A percentile compares a stretch with the other conserved stretches of the same genome.
These are phyloP conservation scores for Etheostoma cragini DNA, from an alignment of 2,113 vertebrate genomes.

Conservation along the genomic window DNA sequence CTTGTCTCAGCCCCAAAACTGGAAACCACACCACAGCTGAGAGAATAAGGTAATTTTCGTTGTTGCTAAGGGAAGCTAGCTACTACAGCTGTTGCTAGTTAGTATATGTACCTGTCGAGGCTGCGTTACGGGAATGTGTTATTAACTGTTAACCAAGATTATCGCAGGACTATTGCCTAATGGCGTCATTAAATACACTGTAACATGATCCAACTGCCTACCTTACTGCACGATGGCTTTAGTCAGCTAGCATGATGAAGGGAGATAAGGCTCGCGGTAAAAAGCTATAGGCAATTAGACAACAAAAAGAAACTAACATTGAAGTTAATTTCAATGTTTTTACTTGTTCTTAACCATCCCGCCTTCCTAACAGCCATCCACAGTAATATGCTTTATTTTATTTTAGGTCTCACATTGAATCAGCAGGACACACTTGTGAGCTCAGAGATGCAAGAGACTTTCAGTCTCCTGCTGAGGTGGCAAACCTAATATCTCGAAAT, in stretches of 20 bases:
- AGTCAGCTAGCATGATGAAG: neutral
- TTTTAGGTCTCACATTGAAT: conserved; percentile 88
- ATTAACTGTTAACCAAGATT: neutral
- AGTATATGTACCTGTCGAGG: neutral
- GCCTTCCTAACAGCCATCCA: neutral
- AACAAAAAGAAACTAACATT: neutral
- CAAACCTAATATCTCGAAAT: conserved; percentile 74
- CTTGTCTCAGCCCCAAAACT: conserved; percentile 87
- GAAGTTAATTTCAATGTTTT: neutral
- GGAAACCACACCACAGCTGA: conserved; percentile 93
- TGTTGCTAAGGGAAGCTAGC: conserved; percentile 5
- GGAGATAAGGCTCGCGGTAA: neutral
- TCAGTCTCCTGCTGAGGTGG: conserved; percentile 82
- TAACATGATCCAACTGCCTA: neutral
- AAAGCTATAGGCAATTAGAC: neutral
- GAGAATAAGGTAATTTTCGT: conserved; percentile 87
- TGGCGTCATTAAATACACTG: neutral
- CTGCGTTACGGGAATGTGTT: neutral
- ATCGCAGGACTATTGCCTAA: neutral
- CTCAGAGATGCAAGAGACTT: conserved; percentile 87
- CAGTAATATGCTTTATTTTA: neutral
- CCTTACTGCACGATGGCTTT: neutral
- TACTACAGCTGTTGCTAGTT: neutral
- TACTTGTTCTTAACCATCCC: neutral
- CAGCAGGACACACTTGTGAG: conserved; percentile 89